Evolutionary conservation across 2,888 invertebrate genomes (phyloP).

Genomic region (Archips xylosteana): DNA sequence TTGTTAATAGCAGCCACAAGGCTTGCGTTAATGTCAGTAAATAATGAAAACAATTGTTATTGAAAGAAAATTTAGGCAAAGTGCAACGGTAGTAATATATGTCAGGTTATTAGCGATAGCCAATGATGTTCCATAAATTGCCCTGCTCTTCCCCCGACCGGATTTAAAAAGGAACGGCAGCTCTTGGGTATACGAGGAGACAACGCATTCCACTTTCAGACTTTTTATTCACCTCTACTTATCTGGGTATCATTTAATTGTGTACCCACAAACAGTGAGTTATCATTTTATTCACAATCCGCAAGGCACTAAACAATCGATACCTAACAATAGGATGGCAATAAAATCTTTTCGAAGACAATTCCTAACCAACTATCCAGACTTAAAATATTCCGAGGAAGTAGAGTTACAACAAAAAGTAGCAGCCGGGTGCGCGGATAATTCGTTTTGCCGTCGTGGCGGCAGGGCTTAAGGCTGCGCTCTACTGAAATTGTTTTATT

Average conservation of each 20-base stretch:
- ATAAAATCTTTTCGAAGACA: constrained; percentile 31
- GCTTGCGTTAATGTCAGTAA: no score
- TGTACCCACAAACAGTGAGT: constrained; percentile 14
- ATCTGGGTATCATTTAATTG: constrained; percentile 1
- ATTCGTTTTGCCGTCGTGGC: constrained; percentile 29
- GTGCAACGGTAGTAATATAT: no score
- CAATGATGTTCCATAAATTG: no score
- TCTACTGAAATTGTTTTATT: constrained; percentile 4
- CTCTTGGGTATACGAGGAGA: no score
- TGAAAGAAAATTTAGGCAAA: no score
- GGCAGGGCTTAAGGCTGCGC: constrained; percentile 23
- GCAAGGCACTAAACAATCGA: constrained; percentile 36
- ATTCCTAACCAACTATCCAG: constrained; percentile 27
- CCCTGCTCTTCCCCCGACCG: no score
- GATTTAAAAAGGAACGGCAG: background rate
- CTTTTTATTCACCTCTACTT: background rate
- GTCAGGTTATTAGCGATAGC: no score
- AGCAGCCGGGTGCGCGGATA: constrained; percentile 21
- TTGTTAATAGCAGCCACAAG: no score
- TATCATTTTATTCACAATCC: constrained; percentile 15
- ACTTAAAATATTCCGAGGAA: constrained; percentile 38
- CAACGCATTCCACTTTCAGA: no score
- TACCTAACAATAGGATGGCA: constrained; percentile 34
- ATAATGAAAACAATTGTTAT: no score
- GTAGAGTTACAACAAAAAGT: constrained; percentile 34